Evolutionary conservation across 2,113 vertebrate species (phyloP).

Genomic region (Clarias magur): DNA sequence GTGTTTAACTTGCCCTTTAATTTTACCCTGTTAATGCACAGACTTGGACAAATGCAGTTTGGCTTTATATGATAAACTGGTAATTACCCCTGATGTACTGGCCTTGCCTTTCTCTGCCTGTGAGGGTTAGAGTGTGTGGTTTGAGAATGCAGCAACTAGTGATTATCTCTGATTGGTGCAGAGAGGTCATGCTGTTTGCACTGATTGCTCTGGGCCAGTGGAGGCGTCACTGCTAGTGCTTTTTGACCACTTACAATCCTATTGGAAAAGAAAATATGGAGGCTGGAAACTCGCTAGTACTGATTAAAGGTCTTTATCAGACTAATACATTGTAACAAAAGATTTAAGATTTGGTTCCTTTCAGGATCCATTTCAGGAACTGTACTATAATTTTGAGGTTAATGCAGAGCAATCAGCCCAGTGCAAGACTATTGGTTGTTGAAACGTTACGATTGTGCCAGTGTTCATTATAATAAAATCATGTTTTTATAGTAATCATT

Average conservation of each 20-base stretch:
- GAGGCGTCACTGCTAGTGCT: constrained; percentile 34
- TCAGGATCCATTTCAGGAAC: neutral
- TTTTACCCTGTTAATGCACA: constrained; percentile 46
- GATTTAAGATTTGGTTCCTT: neutral
- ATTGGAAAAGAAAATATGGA: constrained; percentile 45
- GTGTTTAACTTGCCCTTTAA: constrained; percentile 25
- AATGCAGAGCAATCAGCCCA: neutral
- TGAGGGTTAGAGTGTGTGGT: constrained; percentile 26
- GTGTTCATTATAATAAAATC: too few species aligned
- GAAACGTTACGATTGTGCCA: too few species aligned
- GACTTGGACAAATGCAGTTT: constrained; percentile 20
- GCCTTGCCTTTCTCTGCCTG: constrained; percentile 30
- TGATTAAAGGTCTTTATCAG: constrained; percentile 25
- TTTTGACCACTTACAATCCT: constrained; percentile 32
- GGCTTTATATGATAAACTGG: constrained; percentile 50
- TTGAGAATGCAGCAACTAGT: constrained; percentile 47
- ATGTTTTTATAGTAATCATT: too few species aligned
- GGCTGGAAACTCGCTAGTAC: constrained; percentile 33
- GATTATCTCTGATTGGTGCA: constrained; percentile 56
- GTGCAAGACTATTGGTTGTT: neutral
- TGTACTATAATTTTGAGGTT: neutral
- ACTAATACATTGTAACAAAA: constrained; percentile 14
- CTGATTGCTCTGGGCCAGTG: constrained; percentile 47
- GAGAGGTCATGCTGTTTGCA: constrained; percentile 50
- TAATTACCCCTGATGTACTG: constrained; percentile 45